Base-by-base conservation (phyloP, 2,113 vertebrate species). In the Equus przewalskii region DNA sequence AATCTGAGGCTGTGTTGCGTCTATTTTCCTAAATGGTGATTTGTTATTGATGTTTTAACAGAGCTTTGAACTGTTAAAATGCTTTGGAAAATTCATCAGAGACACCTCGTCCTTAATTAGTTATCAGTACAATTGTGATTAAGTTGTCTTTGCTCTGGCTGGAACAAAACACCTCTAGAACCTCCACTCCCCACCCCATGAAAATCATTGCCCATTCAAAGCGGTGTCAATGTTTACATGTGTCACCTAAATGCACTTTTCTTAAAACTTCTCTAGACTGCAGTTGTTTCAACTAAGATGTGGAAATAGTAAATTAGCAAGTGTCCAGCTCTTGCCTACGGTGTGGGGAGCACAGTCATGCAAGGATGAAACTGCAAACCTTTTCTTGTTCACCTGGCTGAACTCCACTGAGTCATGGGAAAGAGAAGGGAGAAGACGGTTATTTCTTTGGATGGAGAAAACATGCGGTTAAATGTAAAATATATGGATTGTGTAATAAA, bases 401-500 rank as follows among this genome's bases (percentile, higher is more conserved):
- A 85, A 67, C 92, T 93, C 70, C 62, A 90, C 12, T 60, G 30
- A 72, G 67, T 49, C 41, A 65, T 19, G 5, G 9, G 7, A 64
- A 8, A 49, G 46, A 80, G 54, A 76, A 65, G 0, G 24, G 15
- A 51, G 36, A 79, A 62, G 21, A 80, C 12, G 49, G 41, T 46
- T 83, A 26, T 51, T 36, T 88, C 46, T 88, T 65, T 54, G 46
- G 54, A 89, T 86, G 62, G 76, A 96, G 60, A 91, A 97, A 96
- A 79, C 76, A 97, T 85, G 75, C 94, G 86, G 54, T 85, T 92
- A 90, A 84, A 95, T 67, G 24, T 46, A 82, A 92, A 92, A 58
- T 88, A 36, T 84, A 49, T 69, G 67, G 8, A 69, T 85, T 60
- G 11, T 75, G 12, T 60, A 89, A 91, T 96, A 96, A 94, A 87